Percentiles rank a stretch among this genome's conserved stretches.
Evolutionary conservation across 2,888 invertebrate species (phyloP).

Genomic region (Ommatoiulus sabulosus): DNA sequence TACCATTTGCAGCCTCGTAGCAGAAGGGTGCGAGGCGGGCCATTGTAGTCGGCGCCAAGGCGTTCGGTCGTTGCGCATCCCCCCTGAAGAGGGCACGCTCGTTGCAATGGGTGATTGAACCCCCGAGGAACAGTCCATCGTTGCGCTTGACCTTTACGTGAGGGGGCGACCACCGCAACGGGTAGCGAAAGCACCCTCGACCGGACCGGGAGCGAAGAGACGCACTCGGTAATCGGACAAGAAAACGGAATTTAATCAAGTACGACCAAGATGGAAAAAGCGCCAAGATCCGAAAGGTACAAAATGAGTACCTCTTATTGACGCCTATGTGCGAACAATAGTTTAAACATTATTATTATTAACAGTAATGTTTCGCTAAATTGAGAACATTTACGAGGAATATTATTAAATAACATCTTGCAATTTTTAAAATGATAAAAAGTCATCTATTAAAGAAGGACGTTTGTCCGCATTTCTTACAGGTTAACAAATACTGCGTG

Average conservation of each 20-base stretch:
- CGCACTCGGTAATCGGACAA: neutral
- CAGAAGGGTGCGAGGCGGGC: constrained; percentile 10
- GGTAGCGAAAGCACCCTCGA: neutral
- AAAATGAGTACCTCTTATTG: no score
- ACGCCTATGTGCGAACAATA: no score
- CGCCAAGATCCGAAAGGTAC: neutral
- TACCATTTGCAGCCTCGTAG: neutral
- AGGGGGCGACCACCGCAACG: neutral
- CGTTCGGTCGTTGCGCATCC: neutral
- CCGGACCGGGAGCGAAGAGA: neutral
- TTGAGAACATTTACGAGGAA: no score
- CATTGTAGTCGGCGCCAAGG: neutral
- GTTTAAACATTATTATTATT: no score
- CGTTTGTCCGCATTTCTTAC: no score
- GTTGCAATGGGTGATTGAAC: constrained; percentile 43
- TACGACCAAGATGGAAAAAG: neutral
- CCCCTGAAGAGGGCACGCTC: constrained; percentile 18
- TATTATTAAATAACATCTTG: no score
- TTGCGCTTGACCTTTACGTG: neutral
- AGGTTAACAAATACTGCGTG: no score
- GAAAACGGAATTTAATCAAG: neutral
- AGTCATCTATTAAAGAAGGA: no score
- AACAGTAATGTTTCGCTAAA: no score
- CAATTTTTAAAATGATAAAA: no score
- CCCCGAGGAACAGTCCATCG: constrained; percentile 39